Evolutionary conservation across 2,113 vertebrate genomes (phyloP), one percentile per base, ranked within the genome.

Genomic region (Cyprinodon variegatus): DNA sequence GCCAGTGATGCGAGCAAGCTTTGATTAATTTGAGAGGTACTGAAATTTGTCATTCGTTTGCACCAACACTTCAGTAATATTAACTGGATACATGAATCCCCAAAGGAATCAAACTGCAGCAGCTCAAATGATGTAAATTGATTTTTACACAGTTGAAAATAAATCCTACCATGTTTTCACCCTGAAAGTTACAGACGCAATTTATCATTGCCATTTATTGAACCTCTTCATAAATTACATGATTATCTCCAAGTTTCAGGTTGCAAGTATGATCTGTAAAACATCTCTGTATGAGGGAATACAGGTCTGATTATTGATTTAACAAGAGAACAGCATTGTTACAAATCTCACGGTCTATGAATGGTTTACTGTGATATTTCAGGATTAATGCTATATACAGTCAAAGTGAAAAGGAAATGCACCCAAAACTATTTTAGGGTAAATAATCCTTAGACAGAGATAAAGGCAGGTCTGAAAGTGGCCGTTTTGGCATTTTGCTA

Each of bases 31-130:
- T 67, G 60, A 4, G 65, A 74, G 60, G 38, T 59, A 68, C 45
- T 85, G 70, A 66, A 62, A 82, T 57, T 37, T 81, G 78, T 81
- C 78, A 74, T 73, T 86, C 68, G 81, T 87, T 86, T 88, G 75
- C 68, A 40, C 38, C 68, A 29, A 68, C 40, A 50, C 46, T 12
- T 50, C 12, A 48, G 79, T 50, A 61, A 29, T 50, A 77, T 78
- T 75, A 79, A 75, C 43, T 79, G 74, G 65, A 64, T 78, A 61
- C 65, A 76, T 62, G 72, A 11, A 60, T 39, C 62, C 74, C 70
- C 70, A 38, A 22, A 59, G 72, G 78, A 75, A 86, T 78, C 76
- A 53, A 62, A 48, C 82, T 39, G 53, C 78, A 37, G 67, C 36
- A 50, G 70, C 60, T 68, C 40, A 46, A 40, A 59, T 39, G 36